Evolutionary conservation across 1,140 invertebrate species (phyloP), one percentile per base, ranked within the genome.

Genomic region (Psix sp.): DNA sequence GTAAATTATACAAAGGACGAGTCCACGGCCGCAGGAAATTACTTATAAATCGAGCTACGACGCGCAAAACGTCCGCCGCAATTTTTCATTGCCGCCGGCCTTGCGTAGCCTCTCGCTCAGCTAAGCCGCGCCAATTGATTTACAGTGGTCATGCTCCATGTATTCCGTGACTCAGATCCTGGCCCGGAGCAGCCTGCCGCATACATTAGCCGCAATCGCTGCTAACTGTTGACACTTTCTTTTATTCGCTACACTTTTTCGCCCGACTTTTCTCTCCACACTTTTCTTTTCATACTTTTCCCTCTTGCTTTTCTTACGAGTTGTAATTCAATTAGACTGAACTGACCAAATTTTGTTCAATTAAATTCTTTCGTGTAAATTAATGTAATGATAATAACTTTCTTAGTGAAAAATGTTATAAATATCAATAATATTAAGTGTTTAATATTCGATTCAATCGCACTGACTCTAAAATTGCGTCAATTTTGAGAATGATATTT

Each of bases 1-100:
- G 67, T 71, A 71, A 71, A 71, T 71, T 71, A 71, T 71, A 71
- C 57, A 71, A 71, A 63, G 57, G 49, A 63, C 57, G 33, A 62
- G 46, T 48, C 18, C 7, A 16, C n/a, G 17, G 66, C 16, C 29
- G 20, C 18, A 46, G 54, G 48, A 70, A 71, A 71, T 71, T 71
- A 71, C 56, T 62, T 68, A 59, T 71, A 62, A 62, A 60, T 51
- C 57, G 46, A 46, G 21, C 38, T 43, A 16, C 38, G 40, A 17
- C 11, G 48, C 21, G 29, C 48, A 54, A 65, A 65, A 46, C 38
- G 49, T 56, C 42, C 46, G 43, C 16, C 43, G 51, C 48, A 38
- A 71, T 62, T 71, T 71, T 71, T 71, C 66, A 71, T 42, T 51
- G 42, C 43, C 43, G 57, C 35, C 67, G 66, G 48, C 66, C 57